These are phyloP conservation scores for Anolis sagrei DNA, from an alignment of 2,113 vertebrate species.

Conservation along the genomic window DNA sequence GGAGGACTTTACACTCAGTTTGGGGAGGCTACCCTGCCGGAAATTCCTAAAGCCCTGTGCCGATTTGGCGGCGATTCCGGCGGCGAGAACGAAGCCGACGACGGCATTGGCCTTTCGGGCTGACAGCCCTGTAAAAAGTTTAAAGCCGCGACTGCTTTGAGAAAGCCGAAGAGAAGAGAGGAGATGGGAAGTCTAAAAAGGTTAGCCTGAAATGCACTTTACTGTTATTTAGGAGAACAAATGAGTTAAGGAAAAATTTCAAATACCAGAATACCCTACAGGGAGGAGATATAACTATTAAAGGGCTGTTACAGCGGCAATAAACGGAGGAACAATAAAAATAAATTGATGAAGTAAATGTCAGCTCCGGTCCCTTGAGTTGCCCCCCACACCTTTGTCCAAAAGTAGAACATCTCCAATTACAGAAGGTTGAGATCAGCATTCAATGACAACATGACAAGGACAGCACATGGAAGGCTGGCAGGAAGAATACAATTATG, in stretches of 20 bases:
- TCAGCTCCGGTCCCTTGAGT: constrained; percentile 88
- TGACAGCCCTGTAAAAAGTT: constrained; percentile 83
- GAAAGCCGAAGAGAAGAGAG: constrained; percentile 77
- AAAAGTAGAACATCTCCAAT: constrained; percentile 91
- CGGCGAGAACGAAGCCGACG: constrained; percentile 75
- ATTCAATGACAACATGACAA: constrained; percentile 89
- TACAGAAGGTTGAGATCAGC: constrained; percentile 86
- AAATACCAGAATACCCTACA: constrained; percentile 91
- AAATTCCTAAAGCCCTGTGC: constrained; percentile 81
- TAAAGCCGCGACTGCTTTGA: constrained; percentile 80
- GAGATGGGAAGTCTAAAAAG: constrained; percentile 85
- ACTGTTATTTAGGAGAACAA: constrained; percentile 89
- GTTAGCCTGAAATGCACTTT: constrained; percentile 88
- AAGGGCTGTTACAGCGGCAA: constrained; percentile 88
- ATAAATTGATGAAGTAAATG: constrained; percentile 92
- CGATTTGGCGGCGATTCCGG: constrained; percentile 82
- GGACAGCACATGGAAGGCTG: constrained; percentile 80
- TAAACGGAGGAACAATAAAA: constrained; percentile 91
- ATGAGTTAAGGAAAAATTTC: constrained; percentile 90
- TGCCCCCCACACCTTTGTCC: constrained; percentile 89
- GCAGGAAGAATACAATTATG: constrained; percentile 86
- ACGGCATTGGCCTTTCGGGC: constrained; percentile 82
- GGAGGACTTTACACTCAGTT: constrained; percentile 68
- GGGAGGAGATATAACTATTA: constrained; percentile 91
- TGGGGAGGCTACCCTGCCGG: constrained; percentile 72